Evolutionary conservation across 1,140 invertebrate genomes (phyloP), one percentile per base, ranked within the genome.

Genomic region (Drosophila neocordata): DNA sequence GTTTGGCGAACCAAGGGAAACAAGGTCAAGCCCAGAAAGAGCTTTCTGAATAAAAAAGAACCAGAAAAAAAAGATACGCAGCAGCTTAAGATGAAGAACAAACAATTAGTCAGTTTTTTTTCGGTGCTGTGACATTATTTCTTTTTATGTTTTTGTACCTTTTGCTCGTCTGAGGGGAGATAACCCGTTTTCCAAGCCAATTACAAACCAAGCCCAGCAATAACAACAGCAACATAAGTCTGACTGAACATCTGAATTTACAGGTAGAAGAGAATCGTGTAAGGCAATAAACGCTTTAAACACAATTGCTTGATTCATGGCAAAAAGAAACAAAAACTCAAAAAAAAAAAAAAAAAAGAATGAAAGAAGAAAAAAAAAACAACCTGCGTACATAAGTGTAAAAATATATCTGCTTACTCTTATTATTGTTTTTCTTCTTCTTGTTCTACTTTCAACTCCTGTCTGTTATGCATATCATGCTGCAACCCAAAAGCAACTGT

Each of bases 111-210:
- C 78, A 87, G 73, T 48, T 48, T 44, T 48, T 44, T 44, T 48
- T 76, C 68, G 65, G 64, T 67, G 73, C 73, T 63, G 61, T 48
- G 15, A 64, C 68, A 69, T 83, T 88, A 22, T 27, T 44, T 41
- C 13, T 41, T 37, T 31, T 59, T 59, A 37, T 59, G 20, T 38
- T 37, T 34, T 87, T 87, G 71, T 82, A 78, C 78, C 70, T 48
- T 18, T 18, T 20, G 15, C 41, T 20, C 73, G 73, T 81, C 76
- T 72, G 77, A 48, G 60, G 35, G 37, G 20, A 58, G 71, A 68
- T 87, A 88, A 88, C 83, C 75, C 75, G 83, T 82, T 87, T 88
- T 65, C 65, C 62, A 72, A 70, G 79, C 69, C 79, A 88, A 88
- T 88, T 88, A 88, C 76, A 69, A 68, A 79, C 73, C 78, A 78